Percentiles rank a stretch among this genome's conserved stretches.
These are phyloP conservation scores for Coptodon bakossiorum DNA, from an alignment of 2,113 vertebrate species.

Conservation along the genomic window DNA sequence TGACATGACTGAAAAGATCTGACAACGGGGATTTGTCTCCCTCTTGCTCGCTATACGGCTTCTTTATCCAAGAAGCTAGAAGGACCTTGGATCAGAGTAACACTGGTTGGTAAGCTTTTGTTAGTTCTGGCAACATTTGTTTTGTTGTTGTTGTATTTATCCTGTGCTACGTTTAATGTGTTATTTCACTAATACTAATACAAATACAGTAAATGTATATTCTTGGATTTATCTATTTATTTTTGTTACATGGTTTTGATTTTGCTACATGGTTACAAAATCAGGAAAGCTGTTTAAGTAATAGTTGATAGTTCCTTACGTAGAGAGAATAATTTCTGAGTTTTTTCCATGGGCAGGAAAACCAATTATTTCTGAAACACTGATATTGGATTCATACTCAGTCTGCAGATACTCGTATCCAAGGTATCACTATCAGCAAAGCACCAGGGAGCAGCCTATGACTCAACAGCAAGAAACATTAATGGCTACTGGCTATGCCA, in stretches of 20 bases:
- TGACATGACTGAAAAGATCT: not conserved
- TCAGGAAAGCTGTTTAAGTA: not conserved
- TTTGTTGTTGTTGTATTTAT: not conserved
- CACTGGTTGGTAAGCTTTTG: not conserved
- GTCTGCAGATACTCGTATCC: not conserved
- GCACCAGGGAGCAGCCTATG: not conserved
- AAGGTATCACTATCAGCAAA: not conserved
- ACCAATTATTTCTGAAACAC: not conserved
- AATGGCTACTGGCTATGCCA: not conserved
- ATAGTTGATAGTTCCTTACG: fast-evolving
- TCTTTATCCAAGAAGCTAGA: not conserved
- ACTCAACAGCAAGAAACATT: not conserved
- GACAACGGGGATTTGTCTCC: fast-evolving
- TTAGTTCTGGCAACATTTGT: fast-evolving
- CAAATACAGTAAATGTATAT: not conserved
- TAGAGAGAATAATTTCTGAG: not conserved
- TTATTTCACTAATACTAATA: not conserved
- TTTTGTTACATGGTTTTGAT: not conserved
- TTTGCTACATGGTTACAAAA: not conserved
- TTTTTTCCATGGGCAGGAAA: not conserved
- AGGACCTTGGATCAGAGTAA: not conserved
- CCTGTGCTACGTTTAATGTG: not conserved
- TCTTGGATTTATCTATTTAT: not conserved
- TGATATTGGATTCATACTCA: not conserved
- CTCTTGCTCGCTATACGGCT: fast-evolving